Evolutionary conservation across 2,888 invertebrate genomes (phyloP).

Genomic region (Chirona hameri): DNA sequence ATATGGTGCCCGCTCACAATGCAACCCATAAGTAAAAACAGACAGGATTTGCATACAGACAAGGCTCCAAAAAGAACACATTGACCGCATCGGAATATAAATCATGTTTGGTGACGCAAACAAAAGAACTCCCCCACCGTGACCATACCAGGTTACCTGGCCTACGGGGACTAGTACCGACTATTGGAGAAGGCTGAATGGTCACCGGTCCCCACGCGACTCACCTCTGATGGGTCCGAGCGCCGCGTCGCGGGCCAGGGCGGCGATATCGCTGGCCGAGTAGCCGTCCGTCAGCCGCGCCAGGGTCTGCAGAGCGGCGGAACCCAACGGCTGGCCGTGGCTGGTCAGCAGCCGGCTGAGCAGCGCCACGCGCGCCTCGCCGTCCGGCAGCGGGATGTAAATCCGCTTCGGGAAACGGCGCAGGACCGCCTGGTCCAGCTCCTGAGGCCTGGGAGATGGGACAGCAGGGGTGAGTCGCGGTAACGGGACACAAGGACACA

Average conservation of each 20-base stretch:
- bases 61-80: no score
- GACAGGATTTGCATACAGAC: no score
- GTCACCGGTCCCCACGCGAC: conserved; percentile 26
- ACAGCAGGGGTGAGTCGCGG: no score
- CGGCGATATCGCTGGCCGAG: conserved; percentile 94
- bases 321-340: conserved; percentile 60
- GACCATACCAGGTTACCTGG: no score
- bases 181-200: background rate
- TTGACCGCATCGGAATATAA: no score
- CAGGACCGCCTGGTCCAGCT: conserved; percentile 93
- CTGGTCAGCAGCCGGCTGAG: conserved; percentile 74
- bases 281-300: conserved; percentile 88
- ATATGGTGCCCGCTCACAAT: no score
- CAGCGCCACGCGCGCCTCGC: conserved; percentile 69
- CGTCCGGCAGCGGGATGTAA: conserved; percentile 89
- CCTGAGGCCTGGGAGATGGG: conserved; percentile 59
- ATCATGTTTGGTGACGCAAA: no score
- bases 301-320: conserved; percentile 71
- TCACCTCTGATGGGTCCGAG: conserved; percentile 89
- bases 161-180: no score
- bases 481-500: no score
- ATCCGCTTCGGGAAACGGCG: conserved; percentile 94
- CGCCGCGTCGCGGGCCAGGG: conserved; percentile 94
- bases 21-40: no score
- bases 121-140: no score